Base-by-base conservation (phyloP, 2,888 invertebrate genomes). In the Epinotia brunnichana region DNA sequence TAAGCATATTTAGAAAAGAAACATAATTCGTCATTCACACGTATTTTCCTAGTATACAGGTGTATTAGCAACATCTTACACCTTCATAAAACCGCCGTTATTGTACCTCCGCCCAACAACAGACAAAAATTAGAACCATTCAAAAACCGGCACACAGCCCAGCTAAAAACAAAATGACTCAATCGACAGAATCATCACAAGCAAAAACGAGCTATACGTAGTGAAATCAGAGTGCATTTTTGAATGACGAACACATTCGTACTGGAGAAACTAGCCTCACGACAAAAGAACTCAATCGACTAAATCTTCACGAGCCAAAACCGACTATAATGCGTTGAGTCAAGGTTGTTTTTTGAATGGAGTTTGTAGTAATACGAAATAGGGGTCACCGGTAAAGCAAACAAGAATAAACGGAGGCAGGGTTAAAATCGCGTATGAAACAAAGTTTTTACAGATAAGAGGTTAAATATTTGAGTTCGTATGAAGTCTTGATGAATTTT, bases 91-190 rank as follows among this genome's bases (percentile, higher is more conserved):
- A 15, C 39, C 56, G 21, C 24, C 35, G 29, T 51, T 39, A 67
- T 67, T 66, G 41, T 67, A 29, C 29, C 70, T 54, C 44, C 29
- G 17, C 10, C 41, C 19, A 62, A 39, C 62, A 63, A 63, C 63
- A 62, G 70, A 48, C 70, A 56, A 62, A 44, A 70, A 70, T 70
- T 70, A 44, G 70, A 41, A 29, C 61, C 69, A 57, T 29, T 29
- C 62, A 44, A 48, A 62, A 70, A 68, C 57, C 48, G 3, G 44
- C 41, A 24, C 67, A 56, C 19, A 53, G 56, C 15, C 19, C 17
- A 10, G 1, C 4, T 11, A 41, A n/a, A 61, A n/a, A 21, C 61
- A 13, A 24, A 62, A 41, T 2, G 54, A 7, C 44, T 1, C 0
- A 48, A 48, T 48, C n/a, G 48, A 48, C 48, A 48, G 7, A 48